Evolutionary conservation across 2,888 invertebrate genomes (phyloP), one percentile per base, ranked within the genome.

Genomic region (Platycheirus rosarum): DNA sequence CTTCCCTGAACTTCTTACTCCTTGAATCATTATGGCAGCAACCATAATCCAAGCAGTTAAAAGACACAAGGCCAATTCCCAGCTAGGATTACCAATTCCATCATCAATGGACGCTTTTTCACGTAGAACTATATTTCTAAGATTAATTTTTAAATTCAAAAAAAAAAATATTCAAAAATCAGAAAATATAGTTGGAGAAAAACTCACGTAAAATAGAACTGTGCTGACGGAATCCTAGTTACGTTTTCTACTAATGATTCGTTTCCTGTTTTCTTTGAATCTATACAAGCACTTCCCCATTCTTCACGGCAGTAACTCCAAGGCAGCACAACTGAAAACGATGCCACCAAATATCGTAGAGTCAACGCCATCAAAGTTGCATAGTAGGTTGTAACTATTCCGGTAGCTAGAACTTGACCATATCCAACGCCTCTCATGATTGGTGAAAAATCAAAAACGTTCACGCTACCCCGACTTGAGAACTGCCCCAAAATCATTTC

Each of bases 401-500:
- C 90, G 0, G 92, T 92, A 4, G 91, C 92, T n/a, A 93, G 79
- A 1, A 92, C 89, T 85, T 93, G 92, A 0, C 93, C 93, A 85
- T 91, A 92, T 7, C 93, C 93, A 14, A 93, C 90, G 57, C 95
- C 95, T 92, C 93, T 93, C 88, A 95, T 92, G 1, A 94, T 92
- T 13, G 95, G 95, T 3, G 92, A 91, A 85, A 94, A 91, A 79
- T 94, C 94, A 77, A 90, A 92, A 32, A 94, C 92, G 85, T 93
- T 93, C 6, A 94, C 93, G 75, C 93, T 93, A 13, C 95, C 95
- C 68, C 92, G 92, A 82, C 93, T 93, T 20, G 93, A 93, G 87
- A 95, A 95, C 88, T 95, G 95, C 0, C 95, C 95, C 49, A 95
- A 88, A 7, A 93, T 89, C 91, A 94, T 93, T 90, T 95, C 95